These are phyloP conservation scores for Eucriotettix oculatus DNA, from an alignment of 2,888 invertebrate species.

Conservation along the genomic window DNA sequence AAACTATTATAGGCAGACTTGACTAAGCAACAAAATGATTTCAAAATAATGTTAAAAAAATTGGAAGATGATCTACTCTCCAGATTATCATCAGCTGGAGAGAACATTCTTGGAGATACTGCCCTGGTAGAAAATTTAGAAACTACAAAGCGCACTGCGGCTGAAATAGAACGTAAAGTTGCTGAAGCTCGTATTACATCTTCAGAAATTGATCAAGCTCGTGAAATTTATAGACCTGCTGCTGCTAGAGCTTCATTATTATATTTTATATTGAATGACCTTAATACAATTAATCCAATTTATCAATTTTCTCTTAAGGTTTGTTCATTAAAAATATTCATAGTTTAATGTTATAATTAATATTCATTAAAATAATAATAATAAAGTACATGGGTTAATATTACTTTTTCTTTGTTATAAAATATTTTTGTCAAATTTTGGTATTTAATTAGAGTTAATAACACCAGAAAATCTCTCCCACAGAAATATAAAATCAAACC, in stretches of 20 bases:
- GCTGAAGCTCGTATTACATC: slow-evolving; percentile 86
- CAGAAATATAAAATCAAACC: too few relatives aligned
- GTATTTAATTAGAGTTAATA: too few relatives aligned
- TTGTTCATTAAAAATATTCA: slow-evolving; percentile 6
- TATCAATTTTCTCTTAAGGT: slow-evolving; percentile 95
- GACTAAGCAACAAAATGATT: slow-evolving; percentile 92
- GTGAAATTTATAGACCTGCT: slow-evolving; percentile 77
- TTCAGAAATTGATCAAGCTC: slow-evolving; percentile 77
- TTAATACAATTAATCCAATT: slow-evolving; percentile 91
- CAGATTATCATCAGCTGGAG: slow-evolving; percentile 55
- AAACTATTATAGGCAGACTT: slow-evolving; percentile 49
- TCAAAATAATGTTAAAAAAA: slow-evolving; percentile 84
- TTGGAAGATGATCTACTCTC: slow-evolving; percentile 87
- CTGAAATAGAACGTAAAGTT: slow-evolving; percentile 87
- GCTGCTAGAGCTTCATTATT: slow-evolving; percentile 84
- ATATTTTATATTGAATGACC: slow-evolving; percentile 88
- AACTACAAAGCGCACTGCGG: slow-evolving; percentile 87
- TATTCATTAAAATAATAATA: too few relatives aligned
- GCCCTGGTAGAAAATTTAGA: slow-evolving; percentile 92
- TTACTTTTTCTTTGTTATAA: too few relatives aligned
- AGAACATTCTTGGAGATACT: slow-evolving; percentile 85
- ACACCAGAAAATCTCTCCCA: too few relatives aligned
- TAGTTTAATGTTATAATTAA: too few relatives aligned
- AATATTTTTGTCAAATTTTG: too few relatives aligned
- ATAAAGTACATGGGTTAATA: too few relatives aligned